phyloP scores from a whole-genome alignment of 2,888 invertebrate species.

The Volucella bombylans region DNA sequence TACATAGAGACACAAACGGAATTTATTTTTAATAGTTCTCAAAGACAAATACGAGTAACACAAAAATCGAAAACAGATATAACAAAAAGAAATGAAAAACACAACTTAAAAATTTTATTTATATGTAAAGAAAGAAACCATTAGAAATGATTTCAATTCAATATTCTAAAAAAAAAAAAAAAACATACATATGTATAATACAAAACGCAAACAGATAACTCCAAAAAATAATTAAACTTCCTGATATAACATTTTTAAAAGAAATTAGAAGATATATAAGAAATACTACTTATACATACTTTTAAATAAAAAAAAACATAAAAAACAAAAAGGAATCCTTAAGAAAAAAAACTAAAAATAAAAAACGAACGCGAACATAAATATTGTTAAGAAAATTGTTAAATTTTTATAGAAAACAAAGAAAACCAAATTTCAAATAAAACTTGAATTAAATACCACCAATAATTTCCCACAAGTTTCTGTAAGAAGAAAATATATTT shows the following conservation, averaged over 20 bases:
- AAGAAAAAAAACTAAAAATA: conserved; percentile 24
- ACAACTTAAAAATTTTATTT: conserved; percentile 50
- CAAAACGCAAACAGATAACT: conserved; percentile 47
- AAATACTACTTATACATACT: conserved; percentile 60
- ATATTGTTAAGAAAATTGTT: conserved; percentile 64
- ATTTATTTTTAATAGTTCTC: conserved; percentile 70
- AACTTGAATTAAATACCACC: conserved; percentile 73
- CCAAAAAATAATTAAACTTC: conserved; percentile 44
- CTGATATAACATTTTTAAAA: conserved; percentile 33
- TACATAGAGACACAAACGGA: conserved; percentile 65
- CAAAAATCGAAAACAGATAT: background rate
- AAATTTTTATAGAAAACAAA: conserved; percentile 61
- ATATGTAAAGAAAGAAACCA: conserved; percentile 42
- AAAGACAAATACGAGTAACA: conserved; percentile 6
- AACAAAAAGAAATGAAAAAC: conserved; percentile 30
- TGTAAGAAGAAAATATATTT: conserved; percentile 47
- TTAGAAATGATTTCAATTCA: conserved; percentile 60
- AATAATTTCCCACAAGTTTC: conserved; percentile 70
- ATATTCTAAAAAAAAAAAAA: conserved; percentile 54
- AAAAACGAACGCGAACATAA: conserved; percentile 44
- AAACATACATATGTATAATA: conserved; percentile 7
- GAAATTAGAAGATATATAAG: conserved; percentile 28
- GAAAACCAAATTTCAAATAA: conserved; percentile 65
- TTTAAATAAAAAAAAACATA: conserved; percentile 57
- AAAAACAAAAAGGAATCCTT: conserved; percentile 14